A percentile compares a stretch with the other conserved stretches of the same genome.
phyloP scores from a whole-genome alignment of 2,888 invertebrate species.

The Lasius fuliginosus region DNA sequence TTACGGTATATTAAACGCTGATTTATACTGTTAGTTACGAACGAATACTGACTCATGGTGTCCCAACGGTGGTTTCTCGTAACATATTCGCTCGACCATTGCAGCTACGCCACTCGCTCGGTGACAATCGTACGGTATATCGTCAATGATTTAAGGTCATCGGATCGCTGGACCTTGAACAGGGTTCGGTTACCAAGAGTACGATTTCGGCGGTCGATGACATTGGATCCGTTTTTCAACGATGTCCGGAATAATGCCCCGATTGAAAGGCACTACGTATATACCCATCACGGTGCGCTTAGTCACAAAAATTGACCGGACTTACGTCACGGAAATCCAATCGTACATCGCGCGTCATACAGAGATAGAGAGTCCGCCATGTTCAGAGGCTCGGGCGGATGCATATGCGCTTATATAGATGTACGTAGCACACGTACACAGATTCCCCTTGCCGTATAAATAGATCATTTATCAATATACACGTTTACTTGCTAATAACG shows the following conservation, averaged over 20 bases:
- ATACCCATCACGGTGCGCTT: not conserved
- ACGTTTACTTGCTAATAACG: constrained; percentile 21
- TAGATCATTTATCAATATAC: constrained; percentile 25
- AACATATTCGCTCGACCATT: constrained; percentile 31
- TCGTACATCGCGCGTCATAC: not conserved
- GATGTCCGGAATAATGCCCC: constrained; percentile 17
- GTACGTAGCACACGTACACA: not conserved
- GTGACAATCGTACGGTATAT: constrained; percentile 40
- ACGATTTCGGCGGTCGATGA: constrained; percentile 65
- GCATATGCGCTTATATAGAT: not conserved
- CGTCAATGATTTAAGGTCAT: constrained; percentile 42
- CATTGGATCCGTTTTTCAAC: constrained; percentile 37
- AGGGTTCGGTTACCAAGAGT: constrained; percentile 41
- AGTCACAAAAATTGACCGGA: not conserved
- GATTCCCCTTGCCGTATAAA: not conserved
- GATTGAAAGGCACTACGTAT: not conserved
- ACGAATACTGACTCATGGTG: constrained; percentile 34
- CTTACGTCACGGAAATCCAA: constrained; percentile 26
- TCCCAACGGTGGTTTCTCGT: constrained; percentile 7
- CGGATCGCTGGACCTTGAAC: constrained; percentile 61
- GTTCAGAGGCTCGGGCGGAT: not conserved
- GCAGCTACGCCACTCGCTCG: constrained; percentile 11
- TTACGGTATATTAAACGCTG: constrained; percentile 52
- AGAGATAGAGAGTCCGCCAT: not conserved
- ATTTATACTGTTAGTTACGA: constrained; percentile 45